Evolutionary conservation across 2,113 vertebrate species (phyloP).

Genomic region (Paradoxurus hermaphroditus): DNA sequence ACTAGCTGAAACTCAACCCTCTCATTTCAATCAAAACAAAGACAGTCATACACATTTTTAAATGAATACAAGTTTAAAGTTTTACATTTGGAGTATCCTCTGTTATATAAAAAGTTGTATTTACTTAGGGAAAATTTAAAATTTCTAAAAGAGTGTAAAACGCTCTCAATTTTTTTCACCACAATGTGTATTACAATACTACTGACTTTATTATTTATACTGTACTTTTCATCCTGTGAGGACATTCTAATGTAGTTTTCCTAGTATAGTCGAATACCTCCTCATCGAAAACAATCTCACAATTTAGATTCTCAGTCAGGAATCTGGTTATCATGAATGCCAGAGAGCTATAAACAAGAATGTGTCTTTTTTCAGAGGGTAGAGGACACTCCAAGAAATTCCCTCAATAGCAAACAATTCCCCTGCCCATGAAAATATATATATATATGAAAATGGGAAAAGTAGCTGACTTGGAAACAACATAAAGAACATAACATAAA

Average conservation of each 20-base stretch:
- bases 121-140: conserved; percentile 1
- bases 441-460: neutral
- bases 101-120: neutral
- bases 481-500: too few relatives aligned
- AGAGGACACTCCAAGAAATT: neutral
- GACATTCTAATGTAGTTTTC: neutral
- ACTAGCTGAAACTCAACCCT: conserved; percentile 31
- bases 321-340: neutral
- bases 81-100: neutral
- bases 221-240: neutral
- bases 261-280: neutral
- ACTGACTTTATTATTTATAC: neutral
- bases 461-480: neutral
- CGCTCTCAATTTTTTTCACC: neutral
- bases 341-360: neutral
- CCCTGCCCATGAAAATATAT: neutral
- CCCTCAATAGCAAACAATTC: neutral
- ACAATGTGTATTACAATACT: neutral
- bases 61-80: conserved; percentile 28
- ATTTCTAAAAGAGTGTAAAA: neutral
- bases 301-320: neutral
- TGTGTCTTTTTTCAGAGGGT: neutral
- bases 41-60: neutral
- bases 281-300: neutral
- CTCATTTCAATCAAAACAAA: conserved; percentile 30